A percentile compares a stretch with the other conserved stretches of the same genome.
Evolutionary conservation across 2,888 invertebrate species (phyloP).

Genomic region (Phaedon cochleariae): DNA sequence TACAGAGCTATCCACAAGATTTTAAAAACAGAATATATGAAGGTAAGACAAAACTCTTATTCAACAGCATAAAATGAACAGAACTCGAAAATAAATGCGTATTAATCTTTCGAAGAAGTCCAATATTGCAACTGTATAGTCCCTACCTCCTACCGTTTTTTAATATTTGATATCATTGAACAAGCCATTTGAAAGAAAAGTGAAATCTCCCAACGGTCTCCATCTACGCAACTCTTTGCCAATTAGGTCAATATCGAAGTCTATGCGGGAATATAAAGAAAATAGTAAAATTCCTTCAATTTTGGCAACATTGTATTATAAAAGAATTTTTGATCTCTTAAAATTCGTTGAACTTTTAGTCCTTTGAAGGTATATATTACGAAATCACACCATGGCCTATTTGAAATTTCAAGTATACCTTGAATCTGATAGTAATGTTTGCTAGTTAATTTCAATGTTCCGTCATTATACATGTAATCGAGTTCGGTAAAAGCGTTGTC

Average conservation of each 20-base stretch:
- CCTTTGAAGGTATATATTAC: conserved; percentile 2
- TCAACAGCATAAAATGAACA: too few relatives aligned
- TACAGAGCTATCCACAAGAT: too few relatives aligned
- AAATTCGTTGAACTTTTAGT: not conserved
- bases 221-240: not conserved
- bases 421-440: conserved; percentile 2
- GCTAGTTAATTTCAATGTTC: not conserved
- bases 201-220: not conserved
- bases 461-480: not conserved
- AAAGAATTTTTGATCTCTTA: not conserved
- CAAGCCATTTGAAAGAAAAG: not conserved
- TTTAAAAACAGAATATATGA: too few relatives aligned
- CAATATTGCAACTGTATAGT: conserved; percentile 2
- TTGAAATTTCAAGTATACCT: not conserved
- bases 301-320: not conserved
- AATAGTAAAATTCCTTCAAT: not conserved
- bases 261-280: not conserved
- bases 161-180: not conserved
- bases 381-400: conserved; percentile 1
- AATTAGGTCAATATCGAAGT: not conserved
- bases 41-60: too few relatives aligned
- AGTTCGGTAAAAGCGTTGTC: not conserved
- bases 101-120: too few relatives aligned
- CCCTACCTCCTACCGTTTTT: not conserved
- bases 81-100: too few relatives aligned